Base-by-base conservation (phyloP, 2,888 invertebrate species). In the Smittia sp. region DNA sequence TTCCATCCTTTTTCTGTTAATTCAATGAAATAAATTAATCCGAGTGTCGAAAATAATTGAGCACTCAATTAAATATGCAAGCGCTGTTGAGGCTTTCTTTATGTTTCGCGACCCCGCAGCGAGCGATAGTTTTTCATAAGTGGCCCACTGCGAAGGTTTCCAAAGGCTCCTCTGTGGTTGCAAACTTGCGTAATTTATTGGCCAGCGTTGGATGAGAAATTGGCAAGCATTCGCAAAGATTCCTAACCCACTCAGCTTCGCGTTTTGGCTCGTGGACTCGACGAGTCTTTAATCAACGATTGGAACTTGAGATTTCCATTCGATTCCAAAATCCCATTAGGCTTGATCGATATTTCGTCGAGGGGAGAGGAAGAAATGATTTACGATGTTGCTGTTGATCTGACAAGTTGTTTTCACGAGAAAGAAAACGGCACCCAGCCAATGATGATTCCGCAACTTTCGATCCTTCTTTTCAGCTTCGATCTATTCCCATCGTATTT, bases 21-120 rank as follows among this genome's bases (percentile, higher is more conserved):
- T 25, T 63, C 63, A 25, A 63, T 63, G 22, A 63, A 63, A 67
- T 38, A 63, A 67, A 67, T 38, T 27, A 67, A 15, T n/a, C 39
- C 1, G 67, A 67, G 67, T 67, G 67, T 67, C 67, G 67, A 67
- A 65, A 74, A 74, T 63, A 63, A 63, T 63, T 63, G 63, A 63
- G 27, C 83, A 83, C 78, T 82, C 83, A 76, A 78, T 78, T 75
- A 79, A 78, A 66, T 77, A 76, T 54, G 76, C 75, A 68, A 79
- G 75, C 78, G 77, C 74, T 79, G 78, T 76, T 20, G 25, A 25
- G 13, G 13, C 2, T 18, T n/a, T 18, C 58, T 58, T 58, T 22
- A 58, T 58, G 58, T 13, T 58, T 18, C 22, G 58, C n/a, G 58
- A 22, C 18, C 58, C 22, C 22, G 58, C 58, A 18, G 58, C 18